phyloP scores from a whole-genome alignment of 2,888 invertebrate genomes.

The Elmis aenea region DNA sequence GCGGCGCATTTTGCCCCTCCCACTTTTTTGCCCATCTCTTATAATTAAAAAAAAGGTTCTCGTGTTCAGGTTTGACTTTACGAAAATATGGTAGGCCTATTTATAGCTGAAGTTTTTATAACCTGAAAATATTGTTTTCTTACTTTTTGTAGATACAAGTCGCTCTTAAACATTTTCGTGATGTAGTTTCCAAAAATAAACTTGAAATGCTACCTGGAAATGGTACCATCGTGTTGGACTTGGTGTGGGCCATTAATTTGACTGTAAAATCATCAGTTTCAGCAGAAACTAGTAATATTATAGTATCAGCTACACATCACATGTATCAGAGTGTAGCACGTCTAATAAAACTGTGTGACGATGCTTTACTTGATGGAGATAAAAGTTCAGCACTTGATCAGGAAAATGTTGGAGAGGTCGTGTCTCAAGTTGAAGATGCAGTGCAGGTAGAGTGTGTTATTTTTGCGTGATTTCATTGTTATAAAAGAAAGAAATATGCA shows the following conservation, averaged over 20 bases:
- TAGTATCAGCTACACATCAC: slow-evolving; percentile 77
- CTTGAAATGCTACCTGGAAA: slow-evolving; percentile 91
- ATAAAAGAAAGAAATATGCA: background rate
- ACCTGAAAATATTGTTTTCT: too few species aligned
- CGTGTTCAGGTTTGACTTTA: too few species aligned
- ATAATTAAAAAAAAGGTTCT: too few species aligned
- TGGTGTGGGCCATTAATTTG: slow-evolving; percentile 79
- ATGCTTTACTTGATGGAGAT: slow-evolving; percentile 73
- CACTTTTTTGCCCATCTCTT: too few species aligned
- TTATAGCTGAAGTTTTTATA: too few species aligned
- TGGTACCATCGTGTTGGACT: slow-evolving; percentile 89
- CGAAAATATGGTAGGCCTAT: too few species aligned
- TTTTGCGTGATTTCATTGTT: too few species aligned
- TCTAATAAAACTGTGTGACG: slow-evolving; percentile 85
- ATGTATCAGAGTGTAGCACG: slow-evolving; percentile 82
- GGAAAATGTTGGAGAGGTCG: slow-evolving; percentile 63
- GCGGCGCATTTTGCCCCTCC: too few species aligned
- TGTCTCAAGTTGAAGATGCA: slow-evolving; percentile 66
- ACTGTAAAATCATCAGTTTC: slow-evolving; percentile 42
- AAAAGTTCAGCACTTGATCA: slow-evolving; percentile 59
- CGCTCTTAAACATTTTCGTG: slow-evolving; percentile 83
- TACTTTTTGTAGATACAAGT: slow-evolving; percentile 58
- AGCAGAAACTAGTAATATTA: slow-evolving; percentile 54
- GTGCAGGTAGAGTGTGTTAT: slow-evolving; percentile 53
- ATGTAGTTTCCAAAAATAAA: slow-evolving; percentile 88